phyloP scores from a whole-genome alignment of 2,888 invertebrate species.

The Melinopterus prodromus region DNA sequence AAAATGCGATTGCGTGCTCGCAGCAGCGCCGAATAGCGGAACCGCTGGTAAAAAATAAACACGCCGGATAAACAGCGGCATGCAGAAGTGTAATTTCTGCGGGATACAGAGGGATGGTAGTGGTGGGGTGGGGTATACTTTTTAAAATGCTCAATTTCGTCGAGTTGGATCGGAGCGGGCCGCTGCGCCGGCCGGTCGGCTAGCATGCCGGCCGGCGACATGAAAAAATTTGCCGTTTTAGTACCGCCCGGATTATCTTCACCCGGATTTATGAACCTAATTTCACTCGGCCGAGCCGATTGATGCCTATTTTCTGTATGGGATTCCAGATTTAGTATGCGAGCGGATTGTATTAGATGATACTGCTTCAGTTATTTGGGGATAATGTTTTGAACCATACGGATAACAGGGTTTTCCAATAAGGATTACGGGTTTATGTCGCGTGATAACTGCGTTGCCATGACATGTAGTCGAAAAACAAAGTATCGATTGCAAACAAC shows the following conservation, averaged over 20 bases:
- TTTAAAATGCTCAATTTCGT: not conserved
- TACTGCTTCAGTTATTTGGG: not conserved
- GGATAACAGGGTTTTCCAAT: not conserved
- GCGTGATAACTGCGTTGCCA: not conserved
- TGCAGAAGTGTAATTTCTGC: not conserved
- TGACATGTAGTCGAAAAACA: too few relatives aligned
- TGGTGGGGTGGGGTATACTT: not conserved
- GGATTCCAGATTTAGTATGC: slow-evolving; percentile 12
- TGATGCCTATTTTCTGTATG: slow-evolving; percentile 20
- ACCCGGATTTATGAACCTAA: slow-evolving; percentile 29
- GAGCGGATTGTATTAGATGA: not conserved
- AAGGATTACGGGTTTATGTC: not conserved
- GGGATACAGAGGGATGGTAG: not conserved
- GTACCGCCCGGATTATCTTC: slow-evolving; percentile 24
- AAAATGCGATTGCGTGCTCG: not conserved
- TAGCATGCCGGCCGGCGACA: not conserved
- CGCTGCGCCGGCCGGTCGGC: not conserved
- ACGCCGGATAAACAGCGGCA: not conserved
- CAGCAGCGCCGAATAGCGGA: not conserved
- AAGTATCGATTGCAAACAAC: too few relatives aligned
- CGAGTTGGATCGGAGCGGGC: not conserved
- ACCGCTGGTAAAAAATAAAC: not conserved
- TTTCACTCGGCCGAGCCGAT: slow-evolving; percentile 11
- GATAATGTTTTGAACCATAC: slow-evolving; percentile 5
- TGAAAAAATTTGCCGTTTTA: slow-evolving; percentile 16